A percentile compares a stretch with the other conserved stretches of the same genome.
phyloP scores from a whole-genome alignment of 2,888 invertebrate genomes.

The Mythimna loreyi region DNA sequence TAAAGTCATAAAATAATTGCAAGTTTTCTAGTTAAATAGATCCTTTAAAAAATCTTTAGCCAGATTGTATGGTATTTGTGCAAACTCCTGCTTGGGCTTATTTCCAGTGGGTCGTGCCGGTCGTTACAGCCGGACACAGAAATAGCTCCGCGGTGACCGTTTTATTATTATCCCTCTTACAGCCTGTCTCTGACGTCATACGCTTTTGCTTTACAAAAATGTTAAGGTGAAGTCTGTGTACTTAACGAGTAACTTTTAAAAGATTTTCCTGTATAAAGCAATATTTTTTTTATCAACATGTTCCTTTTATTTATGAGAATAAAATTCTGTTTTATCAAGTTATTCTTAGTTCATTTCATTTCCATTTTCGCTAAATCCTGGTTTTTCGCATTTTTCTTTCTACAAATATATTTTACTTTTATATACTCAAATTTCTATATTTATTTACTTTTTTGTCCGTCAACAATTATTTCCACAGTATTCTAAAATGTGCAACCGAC shows the following conservation, averaged over 20 bases:
- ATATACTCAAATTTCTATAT: too few relatives aligned
- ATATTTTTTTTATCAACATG: conserved; percentile 11
- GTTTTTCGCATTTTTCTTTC: neutral
- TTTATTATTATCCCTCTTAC: conserved; percentile 41
- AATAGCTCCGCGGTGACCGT: conserved; percentile 15
- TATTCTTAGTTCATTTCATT: neutral
- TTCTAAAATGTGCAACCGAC: too few relatives aligned
- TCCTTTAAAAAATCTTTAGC: neutral
- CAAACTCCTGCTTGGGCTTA: conserved; percentile 20
- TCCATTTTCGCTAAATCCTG: neutral
- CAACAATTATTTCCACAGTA: too few relatives aligned
- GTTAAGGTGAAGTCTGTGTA: neutral
- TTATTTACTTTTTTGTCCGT: too few relatives aligned
- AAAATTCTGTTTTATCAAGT: neutral
- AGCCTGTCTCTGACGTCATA: conserved; percentile 25
- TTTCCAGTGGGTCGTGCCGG: conserved; percentile 16
- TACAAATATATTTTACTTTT: neutral
- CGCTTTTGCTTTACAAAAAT: neutral
- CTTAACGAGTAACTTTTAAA: neutral
- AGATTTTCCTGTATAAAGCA: too few relatives aligned
- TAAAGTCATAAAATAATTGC: neutral
- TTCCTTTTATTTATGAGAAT: too few relatives aligned
- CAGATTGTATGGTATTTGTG: conserved; percentile 9
- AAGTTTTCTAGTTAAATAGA: neutral
- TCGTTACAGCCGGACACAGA: conserved; percentile 7